These are phyloP conservation scores for Plemyria rubiginata DNA, from an alignment of 2,888 invertebrate genomes.

Conservation along the genomic window DNA sequence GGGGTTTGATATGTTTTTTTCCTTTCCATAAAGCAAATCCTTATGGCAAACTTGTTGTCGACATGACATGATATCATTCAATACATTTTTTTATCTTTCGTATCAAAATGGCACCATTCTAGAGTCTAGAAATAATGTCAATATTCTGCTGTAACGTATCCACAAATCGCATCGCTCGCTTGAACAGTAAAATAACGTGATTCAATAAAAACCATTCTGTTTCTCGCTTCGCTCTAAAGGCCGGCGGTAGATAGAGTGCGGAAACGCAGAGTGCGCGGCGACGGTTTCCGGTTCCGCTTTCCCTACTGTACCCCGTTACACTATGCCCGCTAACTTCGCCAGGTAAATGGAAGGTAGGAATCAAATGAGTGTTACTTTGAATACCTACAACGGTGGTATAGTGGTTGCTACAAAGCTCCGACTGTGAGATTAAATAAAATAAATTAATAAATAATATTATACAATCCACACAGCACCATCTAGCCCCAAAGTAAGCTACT, in stretches of 20 bases:
- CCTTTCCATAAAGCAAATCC: too few relatives aligned
- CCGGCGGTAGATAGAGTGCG: slow-evolving; percentile 24
- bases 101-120: too few relatives aligned
- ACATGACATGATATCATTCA: too few relatives aligned
- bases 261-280: slow-evolving; percentile 24
- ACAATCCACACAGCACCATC: too few relatives aligned
- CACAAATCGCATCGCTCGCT: not conserved
- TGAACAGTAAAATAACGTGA: slow-evolving; percentile 16
- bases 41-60: too few relatives aligned
- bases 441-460: too few relatives aligned
- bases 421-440: not conserved
- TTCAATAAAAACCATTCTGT: slow-evolving; percentile 19
- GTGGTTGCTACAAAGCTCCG: not conserved
- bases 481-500: too few relatives aligned
- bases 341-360: slow-evolving; percentile 8
- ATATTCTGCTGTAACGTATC: not conserved
- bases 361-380: slow-evolving; percentile 5
- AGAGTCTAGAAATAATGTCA: not conserved
- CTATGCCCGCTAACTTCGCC: slow-evolving; percentile 15
- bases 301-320: slow-evolving; percentile 16
- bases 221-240: slow-evolving; percentile 20
- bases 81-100: too few relatives aligned
- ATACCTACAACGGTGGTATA: not conserved
- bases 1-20: too few relatives aligned
- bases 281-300: slow-evolving; percentile 25